phyloP scores from a whole-genome alignment of 2,888 invertebrate genomes.

The Nudaria mundana region DNA sequence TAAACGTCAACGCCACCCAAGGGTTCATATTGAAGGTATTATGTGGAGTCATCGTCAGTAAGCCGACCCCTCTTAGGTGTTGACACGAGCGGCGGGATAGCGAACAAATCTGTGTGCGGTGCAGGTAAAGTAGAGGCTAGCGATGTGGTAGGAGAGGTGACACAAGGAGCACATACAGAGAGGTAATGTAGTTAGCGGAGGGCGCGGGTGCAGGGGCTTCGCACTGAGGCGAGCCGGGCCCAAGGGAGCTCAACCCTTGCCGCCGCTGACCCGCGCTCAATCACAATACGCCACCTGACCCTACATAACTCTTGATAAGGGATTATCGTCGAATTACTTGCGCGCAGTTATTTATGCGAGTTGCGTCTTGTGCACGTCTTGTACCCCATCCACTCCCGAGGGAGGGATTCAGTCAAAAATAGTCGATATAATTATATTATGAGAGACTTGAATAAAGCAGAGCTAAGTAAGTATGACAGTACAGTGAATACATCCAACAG shows the following conservation, averaged over 20 bases:
- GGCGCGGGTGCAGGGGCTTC: conserved; percentile 16
- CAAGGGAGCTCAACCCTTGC: conserved; percentile 32
- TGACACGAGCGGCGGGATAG: conserved; percentile 8
- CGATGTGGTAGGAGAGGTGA: conserved; percentile 30
- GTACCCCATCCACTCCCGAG: background rate
- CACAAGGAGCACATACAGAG: conserved; percentile 50
- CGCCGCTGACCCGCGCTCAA: conserved; percentile 36
- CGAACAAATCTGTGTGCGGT: conserved; percentile 5
- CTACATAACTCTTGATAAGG: conserved; percentile 40
- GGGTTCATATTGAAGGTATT: conserved; percentile 28
- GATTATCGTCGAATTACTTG: conserved; percentile 50
- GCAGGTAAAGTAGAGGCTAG: conserved; percentile 2
- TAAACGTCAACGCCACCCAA: conserved; percentile 3
- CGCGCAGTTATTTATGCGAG: conserved; percentile 28
- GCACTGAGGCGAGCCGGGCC: conserved; percentile 4
- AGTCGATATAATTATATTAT: too few species aligned
- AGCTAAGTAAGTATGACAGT: too few species aligned
- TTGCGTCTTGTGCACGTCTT: conserved; percentile 3
- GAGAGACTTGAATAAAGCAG: too few species aligned
- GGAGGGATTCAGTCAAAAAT: background rate
- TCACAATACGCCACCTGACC: conserved; percentile 48
- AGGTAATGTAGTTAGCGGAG: conserved; percentile 61
- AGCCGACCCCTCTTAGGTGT: conserved; percentile 52
- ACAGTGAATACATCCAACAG: too few species aligned
- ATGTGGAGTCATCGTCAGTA: conserved; percentile 50